phyloP scores from a whole-genome alignment of 1,140 invertebrate genomes.

The Chironomus tepperi region DNA sequence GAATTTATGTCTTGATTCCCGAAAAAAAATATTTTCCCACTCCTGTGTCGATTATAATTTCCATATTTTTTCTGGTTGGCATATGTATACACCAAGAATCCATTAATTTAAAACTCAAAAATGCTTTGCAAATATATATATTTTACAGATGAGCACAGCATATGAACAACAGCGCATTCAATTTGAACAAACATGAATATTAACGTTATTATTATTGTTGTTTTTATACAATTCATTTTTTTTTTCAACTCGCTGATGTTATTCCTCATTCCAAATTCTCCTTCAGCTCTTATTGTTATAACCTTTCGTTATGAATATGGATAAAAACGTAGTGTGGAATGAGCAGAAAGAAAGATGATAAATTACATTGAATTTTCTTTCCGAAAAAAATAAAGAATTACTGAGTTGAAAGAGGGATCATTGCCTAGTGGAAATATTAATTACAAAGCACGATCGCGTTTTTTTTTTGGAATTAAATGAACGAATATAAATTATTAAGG shows the following conservation, averaged over 20 bases:
- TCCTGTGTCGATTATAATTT: neutral
- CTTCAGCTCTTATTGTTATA: no score
- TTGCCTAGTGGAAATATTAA: conserved; percentile 3
- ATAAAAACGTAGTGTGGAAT: conserved; percentile 4
- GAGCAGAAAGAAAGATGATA: neutral
- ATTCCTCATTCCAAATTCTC: no score
- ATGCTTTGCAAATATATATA: no score
- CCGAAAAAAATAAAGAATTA: neutral
- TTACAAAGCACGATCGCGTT: conserved; percentile 6
- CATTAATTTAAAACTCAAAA: conserved; percentile 10
- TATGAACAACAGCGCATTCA: conserved; percentile 5
- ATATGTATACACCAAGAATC: conserved; percentile 2
- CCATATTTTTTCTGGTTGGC: neutral
- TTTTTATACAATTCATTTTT: no score
- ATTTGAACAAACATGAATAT: conserved; percentile 9
- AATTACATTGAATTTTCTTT: neutral
- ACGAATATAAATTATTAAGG: conserved; percentile 9
- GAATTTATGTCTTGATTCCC: conserved; percentile 8
- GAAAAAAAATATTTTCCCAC: neutral
- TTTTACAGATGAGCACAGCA: neutral
- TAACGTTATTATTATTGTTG: neutral
- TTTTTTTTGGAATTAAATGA: neutral
- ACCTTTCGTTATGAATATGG: neutral
- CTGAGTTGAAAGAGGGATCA: neutral
- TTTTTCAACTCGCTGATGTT: neutral